Percentiles rank a stretch among this genome's conserved stretches.
These are phyloP conservation scores for Otocyon megalotis DNA, from an alignment of 2,113 vertebrate species.

Conservation along the genomic window DNA sequence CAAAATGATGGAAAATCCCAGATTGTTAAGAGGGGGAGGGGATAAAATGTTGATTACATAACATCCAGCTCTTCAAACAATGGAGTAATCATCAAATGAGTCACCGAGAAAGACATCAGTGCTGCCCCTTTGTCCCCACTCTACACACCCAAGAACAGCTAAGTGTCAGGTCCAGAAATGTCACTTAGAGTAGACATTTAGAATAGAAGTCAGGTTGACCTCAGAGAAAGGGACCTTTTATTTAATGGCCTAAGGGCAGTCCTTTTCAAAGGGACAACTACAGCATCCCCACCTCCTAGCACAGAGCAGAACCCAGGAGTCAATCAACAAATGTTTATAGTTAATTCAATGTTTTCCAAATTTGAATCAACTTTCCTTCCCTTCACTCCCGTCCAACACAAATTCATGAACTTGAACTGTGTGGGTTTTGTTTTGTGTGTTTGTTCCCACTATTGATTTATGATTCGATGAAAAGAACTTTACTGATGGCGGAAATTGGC, in stretches of 20 bases:
- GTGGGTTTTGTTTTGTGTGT: constrained; percentile 20
- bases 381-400: constrained; percentile 8
- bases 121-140: not conserved
- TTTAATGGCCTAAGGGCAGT: not conserved
- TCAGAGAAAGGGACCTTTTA: not conserved
- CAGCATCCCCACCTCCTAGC: not conserved
- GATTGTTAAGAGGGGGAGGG: constrained; percentile 46
- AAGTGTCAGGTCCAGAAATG: constrained; percentile 57
- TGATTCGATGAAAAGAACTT: constrained; percentile 60
- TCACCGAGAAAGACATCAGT: constrained; percentile 71
- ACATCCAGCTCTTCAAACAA: constrained; percentile 67
- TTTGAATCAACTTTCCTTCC: not conserved
- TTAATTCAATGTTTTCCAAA: constrained; percentile 52
- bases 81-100: constrained; percentile 68
- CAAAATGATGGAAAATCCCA: constrained; percentile 89
- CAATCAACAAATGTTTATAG: not conserved
- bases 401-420: constrained; percentile 34
- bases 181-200: constrained; percentile 36
- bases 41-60: constrained; percentile 74
- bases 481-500: constrained; percentile 41
- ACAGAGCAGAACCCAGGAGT: not conserved
- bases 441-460: constrained; percentile 58
- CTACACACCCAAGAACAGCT: not conserved
- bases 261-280: not conserved
- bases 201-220: not conserved